Percentiles rank a stretch among this genome's conserved stretches.
phyloP scores from a whole-genome alignment of 2,888 invertebrate genomes.

The Augiades crinisus region DNA sequence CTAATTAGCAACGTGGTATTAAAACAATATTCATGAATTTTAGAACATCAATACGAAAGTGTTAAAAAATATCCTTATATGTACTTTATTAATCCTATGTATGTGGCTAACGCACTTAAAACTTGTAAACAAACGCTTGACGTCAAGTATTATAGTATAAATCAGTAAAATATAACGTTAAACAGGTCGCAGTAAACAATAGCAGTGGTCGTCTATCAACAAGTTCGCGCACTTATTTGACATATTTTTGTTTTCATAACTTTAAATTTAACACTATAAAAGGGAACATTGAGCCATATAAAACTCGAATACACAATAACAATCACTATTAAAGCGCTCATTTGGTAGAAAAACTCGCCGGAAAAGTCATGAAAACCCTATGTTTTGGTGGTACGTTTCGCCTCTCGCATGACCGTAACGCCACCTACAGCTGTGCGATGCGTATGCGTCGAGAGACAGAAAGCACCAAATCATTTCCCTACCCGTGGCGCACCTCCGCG shows the following conservation, averaged over 20 bases:
- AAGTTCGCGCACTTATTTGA: conserved; percentile 67
- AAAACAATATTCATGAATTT: conserved; percentile 31
- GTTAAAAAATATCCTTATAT: background rate
- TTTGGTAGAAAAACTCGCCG: conserved; percentile 69
- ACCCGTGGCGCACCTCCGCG: conserved; percentile 80
- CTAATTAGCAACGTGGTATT: conserved; percentile 40
- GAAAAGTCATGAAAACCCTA: conserved; percentile 79
- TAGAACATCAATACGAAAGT: background rate
- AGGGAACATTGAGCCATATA: conserved; percentile 27
- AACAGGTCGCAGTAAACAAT: conserved; percentile 65
- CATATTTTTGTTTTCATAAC: conserved; percentile 41
- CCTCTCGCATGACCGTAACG: conserved; percentile 70
- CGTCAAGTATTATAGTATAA: conserved; percentile 30
- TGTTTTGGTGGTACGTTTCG: conserved; percentile 66
- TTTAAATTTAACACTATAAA: conserved; percentile 32
- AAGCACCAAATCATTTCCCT: conserved; percentile 83
- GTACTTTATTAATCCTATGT: background rate
- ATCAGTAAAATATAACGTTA: conserved; percentile 50
- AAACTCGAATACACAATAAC: conserved; percentile 35
- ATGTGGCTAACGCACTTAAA: background rate
- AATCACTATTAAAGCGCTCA: conserved; percentile 49
- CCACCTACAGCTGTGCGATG: conserved; percentile 81
- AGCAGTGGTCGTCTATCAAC: conserved; percentile 52
- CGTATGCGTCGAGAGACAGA: conserved; percentile 79
- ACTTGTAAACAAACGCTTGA: conserved; percentile 2